Evolutionary conservation across 2,888 invertebrate species (phyloP), one percentile per base, ranked within the genome.

Genomic region (Drosophila subsilvestris): DNA sequence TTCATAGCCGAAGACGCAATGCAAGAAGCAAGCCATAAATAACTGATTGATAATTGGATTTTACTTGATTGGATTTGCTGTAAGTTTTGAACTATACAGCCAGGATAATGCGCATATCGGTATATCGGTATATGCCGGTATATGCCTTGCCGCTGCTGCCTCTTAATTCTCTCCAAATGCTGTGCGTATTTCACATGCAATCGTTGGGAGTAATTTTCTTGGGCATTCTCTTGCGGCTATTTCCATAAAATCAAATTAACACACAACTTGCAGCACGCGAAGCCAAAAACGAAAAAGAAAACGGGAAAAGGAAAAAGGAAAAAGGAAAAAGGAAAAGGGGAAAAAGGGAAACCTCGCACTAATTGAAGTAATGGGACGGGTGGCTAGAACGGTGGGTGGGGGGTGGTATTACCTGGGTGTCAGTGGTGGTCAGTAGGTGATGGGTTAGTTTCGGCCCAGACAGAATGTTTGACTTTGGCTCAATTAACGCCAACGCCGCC

Each of bases 381-480:
- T 20, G 10, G 18, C 14, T 10, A n/a, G 22, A 50, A 6, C 1
- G 3, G 5, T 22, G 22, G 22, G 2, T 2, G 27, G n/a, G n/a
- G 27, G 14, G 43, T 49, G 50, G 27, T 12, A 49, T n/a, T 12
- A 20, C 18, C 5, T 10, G 25, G 29, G 1, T 10, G 37, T 44
- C 37, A 18, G 20, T 9, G 2, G n/a, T n/a, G n/a, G n/a, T 9
- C 22, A 37, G 43, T 27, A 20, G 65, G 55, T 37, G 58, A 25
- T 65, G 75, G 59, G 49, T 49, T 63, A 62, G 59, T 67, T 45
- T 53, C 50, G 48, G 70, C 55, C 55, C 63, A 76, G 81, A 76
- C 63, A 61, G 53, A 63, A 78, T 79, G 76, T 78, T 88, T 73
- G 78, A 88, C 74, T 83, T 79, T 75, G 72, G 85, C 85, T 85